These are phyloP conservation scores for Crocodylus rhombifer DNA, from an alignment of 2,797 vertebrate genomes.

Conservation along the genomic window DNA sequence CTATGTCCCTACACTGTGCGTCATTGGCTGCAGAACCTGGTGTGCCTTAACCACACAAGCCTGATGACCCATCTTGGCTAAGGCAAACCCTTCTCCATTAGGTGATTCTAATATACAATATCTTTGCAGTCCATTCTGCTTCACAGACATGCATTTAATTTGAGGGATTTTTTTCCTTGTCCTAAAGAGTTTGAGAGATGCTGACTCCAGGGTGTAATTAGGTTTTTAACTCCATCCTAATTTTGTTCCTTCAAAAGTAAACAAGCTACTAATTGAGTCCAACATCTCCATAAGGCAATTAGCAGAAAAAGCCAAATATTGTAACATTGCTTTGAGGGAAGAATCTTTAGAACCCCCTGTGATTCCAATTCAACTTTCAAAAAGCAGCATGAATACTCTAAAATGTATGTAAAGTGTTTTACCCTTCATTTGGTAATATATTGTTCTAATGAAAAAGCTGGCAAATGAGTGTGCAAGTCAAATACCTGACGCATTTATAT, in stretches of 20 bases:
- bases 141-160: background rate
- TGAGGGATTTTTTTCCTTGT: background rate
- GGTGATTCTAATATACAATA: background rate
- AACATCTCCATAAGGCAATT: background rate
- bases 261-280: background rate
- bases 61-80: too few species aligned
- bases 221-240: background rate
- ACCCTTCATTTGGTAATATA: background rate
- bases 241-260: background rate
- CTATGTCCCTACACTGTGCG: too few species aligned
- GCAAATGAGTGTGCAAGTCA: background rate
- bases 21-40: too few species aligned
- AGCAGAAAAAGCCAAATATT: background rate
- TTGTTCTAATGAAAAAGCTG: background rate
- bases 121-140: background rate
- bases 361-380: background rate
- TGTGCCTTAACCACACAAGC: too few species aligned
- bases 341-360: background rate
- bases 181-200: background rate
- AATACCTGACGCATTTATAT: background rate
- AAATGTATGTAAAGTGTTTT: background rate
- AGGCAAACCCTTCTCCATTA: too few species aligned
- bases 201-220: too few species aligned
- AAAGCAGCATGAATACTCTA: background rate
- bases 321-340: background rate